Base-by-base conservation (phyloP, 2,888 invertebrate species). In the Timandra comae region DNA sequence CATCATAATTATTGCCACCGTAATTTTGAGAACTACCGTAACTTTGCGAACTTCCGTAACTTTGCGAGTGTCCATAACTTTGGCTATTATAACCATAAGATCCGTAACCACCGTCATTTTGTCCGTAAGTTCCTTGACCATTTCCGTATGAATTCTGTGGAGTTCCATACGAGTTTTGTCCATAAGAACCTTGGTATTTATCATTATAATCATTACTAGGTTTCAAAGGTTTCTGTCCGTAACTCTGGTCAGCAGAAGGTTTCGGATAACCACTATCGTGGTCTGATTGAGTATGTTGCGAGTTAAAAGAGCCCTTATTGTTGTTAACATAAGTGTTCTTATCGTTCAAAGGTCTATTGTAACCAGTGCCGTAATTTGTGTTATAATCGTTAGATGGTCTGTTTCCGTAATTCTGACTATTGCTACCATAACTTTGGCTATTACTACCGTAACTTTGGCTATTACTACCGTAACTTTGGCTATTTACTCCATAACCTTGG, bases 71-170 rank as follows among this genome's bases (percentile, higher is more conserved):
- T 3, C 13, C 16, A 8, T 12, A 28, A 9, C 20, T 7, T 4
- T 31, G 25, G 1, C 22, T 9, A 22, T 22, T 4, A 3, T 22
- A 22, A 10, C 30, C 25, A 24, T 30, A 28, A 24, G 29, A 32
- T 3, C 36, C 25, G n/a, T 33, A 33, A n/a, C 28, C 30, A 7
- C 12, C 27, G 13, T 30, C 27, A 9, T 16, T 20, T 22, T 12
- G 10, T 6, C 37, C 35, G 20, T 35, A 27, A 24, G 23, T 11
- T 6, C 12, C 28, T 35, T 38, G 42, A 25, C 26, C 26, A 6
- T 27, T 25, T 4, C 27, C 25, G 16, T 34, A 30, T 12, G 38
- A 29, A 5, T 20, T 20, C n/a, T n/a, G n/a, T n/a, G n/a, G n/a
- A n/a, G n/a, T n/a, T n/a, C n/a, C n/a, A n/a, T n/a, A n/a, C n/a